Evolutionary conservation across 2,797 vertebrate species (phyloP), one percentile per base, ranked within the genome.

Genomic region (Masticophis lateralis): DNA sequence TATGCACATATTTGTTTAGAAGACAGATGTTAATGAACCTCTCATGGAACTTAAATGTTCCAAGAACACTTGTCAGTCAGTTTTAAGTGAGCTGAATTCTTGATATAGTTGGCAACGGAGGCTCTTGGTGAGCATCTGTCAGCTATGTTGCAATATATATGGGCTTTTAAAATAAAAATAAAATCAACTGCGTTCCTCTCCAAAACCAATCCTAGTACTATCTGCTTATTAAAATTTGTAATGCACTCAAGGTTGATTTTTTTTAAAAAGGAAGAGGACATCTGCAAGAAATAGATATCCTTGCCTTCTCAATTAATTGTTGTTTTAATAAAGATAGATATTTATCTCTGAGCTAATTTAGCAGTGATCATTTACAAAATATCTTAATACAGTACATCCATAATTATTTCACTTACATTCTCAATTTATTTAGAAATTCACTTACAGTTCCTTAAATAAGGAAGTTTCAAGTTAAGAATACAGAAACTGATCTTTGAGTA

Each of bases 1-100:
- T 63, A 87, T 51, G 53, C 83, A 91, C 59, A 55, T 87, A 87
- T 87, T 63, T 87, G 86, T 86, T 51, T 63, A n/a, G 47, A 86
- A 91, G 90, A 86, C 43, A 91, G 55, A 87, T 86, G 60, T 91
- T 61, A 91, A 87, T 87, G 28, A 91, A 91, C 47, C 60, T 63
- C 37, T 37, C 89, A 56, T 74, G 89, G 51, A 90, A 89, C 87
- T 22, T 91, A 91, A 63, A n/a, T 87, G 13, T 59, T 55, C 32
- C 37, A 32, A 86, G 12, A 63, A 91, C 57, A 37, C 28, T 28
- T 59, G 32, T 60, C 32, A 14, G 79, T 32, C 79, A 25, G 6
- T 55, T 91, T 63, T 91, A 87, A 91, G 83, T 51, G 79, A 86
- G 43, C 25, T 61, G 83, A 53, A 61, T 91, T 47, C 59, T 51